These are phyloP conservation scores for Acanthornis magna DNA, from an alignment of 2,797 vertebrate species.

Conservation along the genomic window DNA sequence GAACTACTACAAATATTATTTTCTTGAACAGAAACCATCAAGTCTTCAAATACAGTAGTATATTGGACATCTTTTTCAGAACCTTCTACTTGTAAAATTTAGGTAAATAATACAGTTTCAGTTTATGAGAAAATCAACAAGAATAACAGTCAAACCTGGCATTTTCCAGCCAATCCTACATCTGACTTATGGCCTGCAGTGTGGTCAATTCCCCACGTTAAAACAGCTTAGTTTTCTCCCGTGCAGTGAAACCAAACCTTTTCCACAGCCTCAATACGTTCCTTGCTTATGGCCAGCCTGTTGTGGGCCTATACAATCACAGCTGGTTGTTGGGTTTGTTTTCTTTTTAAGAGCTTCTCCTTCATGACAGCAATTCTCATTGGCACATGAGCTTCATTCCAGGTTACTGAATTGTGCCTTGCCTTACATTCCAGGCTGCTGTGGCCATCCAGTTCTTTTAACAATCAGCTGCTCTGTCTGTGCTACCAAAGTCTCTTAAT, in stretches of 20 bases:
- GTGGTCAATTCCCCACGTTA: background rate
- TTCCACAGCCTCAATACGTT: background rate
- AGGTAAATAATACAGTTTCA: background rate
- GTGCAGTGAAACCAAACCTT: background rate
- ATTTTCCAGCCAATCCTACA: background rate
- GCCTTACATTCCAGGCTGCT: background rate
- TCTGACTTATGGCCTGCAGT: fast-evolving
- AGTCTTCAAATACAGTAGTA: background rate
- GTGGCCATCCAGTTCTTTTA: background rate
- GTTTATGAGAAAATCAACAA: background rate
- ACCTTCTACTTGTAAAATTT: background rate
- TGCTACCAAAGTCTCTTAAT: background rate
- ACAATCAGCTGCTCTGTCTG: background rate
- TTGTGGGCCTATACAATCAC: background rate
- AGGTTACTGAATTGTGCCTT: background rate
- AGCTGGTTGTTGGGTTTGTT: background rate
- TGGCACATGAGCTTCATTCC: background rate
- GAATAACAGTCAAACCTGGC: background rate
- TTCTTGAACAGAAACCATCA: background rate
- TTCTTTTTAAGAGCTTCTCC: background rate
- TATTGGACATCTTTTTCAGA: background rate
- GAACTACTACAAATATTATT: background rate
- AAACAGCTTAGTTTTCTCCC: background rate
- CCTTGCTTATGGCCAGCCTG: background rate
- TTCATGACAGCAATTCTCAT: background rate